Base-by-base conservation (phyloP, 1,140 invertebrate species). In the Diorhabda elongata region DNA sequence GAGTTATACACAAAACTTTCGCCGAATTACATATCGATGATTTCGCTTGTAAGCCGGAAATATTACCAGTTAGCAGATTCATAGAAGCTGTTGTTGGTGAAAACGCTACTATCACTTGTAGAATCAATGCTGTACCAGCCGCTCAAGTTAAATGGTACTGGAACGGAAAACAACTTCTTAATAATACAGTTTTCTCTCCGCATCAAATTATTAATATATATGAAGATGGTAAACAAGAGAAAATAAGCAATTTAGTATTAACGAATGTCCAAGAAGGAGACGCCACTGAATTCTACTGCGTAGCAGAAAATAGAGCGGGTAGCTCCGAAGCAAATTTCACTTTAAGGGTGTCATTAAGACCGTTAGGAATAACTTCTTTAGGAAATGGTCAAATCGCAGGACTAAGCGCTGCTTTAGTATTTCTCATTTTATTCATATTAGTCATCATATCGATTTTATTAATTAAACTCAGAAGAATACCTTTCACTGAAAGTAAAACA, bases 311-410 rank as follows among this genome's bases (percentile, higher is more conserved):
- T 81, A 87, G 90, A 65, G 95, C 93, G 6, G 97, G 96, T 2
- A 92, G 89, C 77, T 92, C 93, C n/a, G 92, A 95, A 82, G 91
- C 92, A 2, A 96, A 96, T 79, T 95, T 95, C 76, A 96, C 94
- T 5, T 83, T 96, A 7, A 89, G 92, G 76, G 91, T 96, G 45
- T 89, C 89, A 44, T 85, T 92, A 76, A 84, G 89, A 57, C 86
- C 91, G 6, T 89, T 89, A 4, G 92, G 91, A 42, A 91, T 92
- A 83, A 90, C 91, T 0, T 90, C 90, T 0, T 81, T 96, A 9
- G 92, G 91, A 5, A 91, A 90, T 64, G 90, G 92, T 2, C 92
- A 95, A 77, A 94, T 95, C 69, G 91, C 91, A 2, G 92, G 93
- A 3, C 84, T 96, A 44, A 92, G 92, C 67, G 91, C 92, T 2